Evolutionary conservation across 2,797 vertebrate species (phyloP), one percentile per base, ranked within the genome.

Genomic region (Tokudaia muenninki): DNA sequence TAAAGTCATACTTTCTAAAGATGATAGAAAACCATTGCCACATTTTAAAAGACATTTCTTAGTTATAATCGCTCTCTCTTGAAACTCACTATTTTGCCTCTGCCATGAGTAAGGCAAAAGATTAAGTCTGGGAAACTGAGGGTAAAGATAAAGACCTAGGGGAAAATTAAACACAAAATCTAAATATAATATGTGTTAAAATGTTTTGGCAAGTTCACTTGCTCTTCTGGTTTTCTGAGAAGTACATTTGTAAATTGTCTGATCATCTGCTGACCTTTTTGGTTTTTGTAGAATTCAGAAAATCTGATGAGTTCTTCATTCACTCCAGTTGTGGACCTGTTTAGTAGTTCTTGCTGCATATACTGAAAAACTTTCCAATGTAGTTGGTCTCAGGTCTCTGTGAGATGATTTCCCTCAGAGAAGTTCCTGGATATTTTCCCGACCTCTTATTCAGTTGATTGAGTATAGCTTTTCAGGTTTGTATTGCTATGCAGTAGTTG

Each of bases 31-130:
- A 92, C 47, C 19, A 90, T 81, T 96, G 80, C 34, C 34, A 78
- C 52, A 8, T 95, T 93, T 70, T 14, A 87, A 92, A 91, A 95
- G 96, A 77, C 44, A 81, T 78, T 90, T 86, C 21, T 93, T 34
- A 77, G 6, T 92, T 94, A 80, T 81, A 94, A 82, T 77, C 7
- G 44, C 88, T 93, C 34, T 89, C 55, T 91, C 75, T 72, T 74
- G 52, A 84, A 94, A 92, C 21, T 94, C 50, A 24, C 24, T 17
- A 80, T 91, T 83, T 83, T 26, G 12, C 21, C 70, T 90, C 4
- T 34, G 41, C 41, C 65, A 95, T 47, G 93, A 6, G 59, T 74
- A 13, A 95, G 55, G 59, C 55, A 92, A 21, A n/a, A 92, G 75
- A 3, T 82, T 72, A 65, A 83, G 31, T 89, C 47, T 79, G 59